Percentiles rank a stretch among this genome's conserved stretches.
These are phyloP conservation scores for Remorina albescens DNA, from an alignment of 2,797 vertebrate genomes.

Conservation along the genomic window DNA sequence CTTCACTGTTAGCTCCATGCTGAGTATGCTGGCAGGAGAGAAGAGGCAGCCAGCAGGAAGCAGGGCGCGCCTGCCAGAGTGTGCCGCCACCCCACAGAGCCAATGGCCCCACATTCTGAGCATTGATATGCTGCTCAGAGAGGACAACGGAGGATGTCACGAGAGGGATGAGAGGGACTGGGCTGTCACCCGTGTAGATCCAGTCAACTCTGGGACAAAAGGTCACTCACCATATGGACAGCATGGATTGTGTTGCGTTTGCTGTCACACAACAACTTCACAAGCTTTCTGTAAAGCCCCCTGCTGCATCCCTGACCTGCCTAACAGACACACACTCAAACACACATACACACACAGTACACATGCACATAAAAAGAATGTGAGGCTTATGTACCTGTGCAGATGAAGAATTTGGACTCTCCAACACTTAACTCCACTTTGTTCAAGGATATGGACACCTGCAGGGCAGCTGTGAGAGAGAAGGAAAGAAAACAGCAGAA, in stretches of 20 bases:
- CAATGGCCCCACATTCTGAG: conserved; percentile 42
- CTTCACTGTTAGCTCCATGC: conserved; percentile 60
- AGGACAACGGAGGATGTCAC: conserved; percentile 41
- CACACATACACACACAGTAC: neutral
- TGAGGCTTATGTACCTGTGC: conserved; percentile 89
- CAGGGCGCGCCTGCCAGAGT: conserved; percentile 55
- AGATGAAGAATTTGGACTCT: conserved; percentile 99
- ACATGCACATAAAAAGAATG: neutral
- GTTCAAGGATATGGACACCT: conserved; percentile 98
- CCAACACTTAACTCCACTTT: conserved; percentile 99
- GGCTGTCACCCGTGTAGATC: conserved; percentile 7
- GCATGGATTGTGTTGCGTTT: conserved; percentile 22
- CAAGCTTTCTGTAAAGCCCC: conserved; percentile 6
- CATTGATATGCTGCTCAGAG: conserved; percentile 18
- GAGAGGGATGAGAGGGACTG: conserved; percentile 1
- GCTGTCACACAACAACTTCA: conserved; percentile 19
- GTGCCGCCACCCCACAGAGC: conserved; percentile 53
- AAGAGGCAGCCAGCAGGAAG: conserved; percentile 66
- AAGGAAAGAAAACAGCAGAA: conserved; percentile 23
- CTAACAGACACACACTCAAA: conserved; percentile 25
- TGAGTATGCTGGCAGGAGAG: conserved; percentile 71
- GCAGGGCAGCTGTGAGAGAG: conserved; percentile 90
- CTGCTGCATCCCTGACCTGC: conserved; percentile 11
- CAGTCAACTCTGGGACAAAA: conserved; percentile 31
- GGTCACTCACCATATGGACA: conserved; percentile 59